These are phyloP conservation scores for Epizoanthus rinbou DNA, from an alignment of 92 coral and sea anemone species.

Conservation along the genomic window DNA sequence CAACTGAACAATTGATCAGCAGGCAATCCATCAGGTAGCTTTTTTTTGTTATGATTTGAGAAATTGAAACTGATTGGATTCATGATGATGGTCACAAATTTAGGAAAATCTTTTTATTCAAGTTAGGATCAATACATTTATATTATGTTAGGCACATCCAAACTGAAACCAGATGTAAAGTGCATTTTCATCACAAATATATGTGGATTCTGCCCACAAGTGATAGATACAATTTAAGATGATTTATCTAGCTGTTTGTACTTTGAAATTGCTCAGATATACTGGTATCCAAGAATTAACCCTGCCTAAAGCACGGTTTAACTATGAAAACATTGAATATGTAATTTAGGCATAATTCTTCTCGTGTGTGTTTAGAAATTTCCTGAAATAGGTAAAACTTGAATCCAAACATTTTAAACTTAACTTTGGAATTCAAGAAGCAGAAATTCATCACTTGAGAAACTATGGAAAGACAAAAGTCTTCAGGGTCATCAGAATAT, in stretches of 20 bases:
- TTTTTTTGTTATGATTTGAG: slow-evolving; percentile 23
- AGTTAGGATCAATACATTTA: slow-evolving; percentile 16
- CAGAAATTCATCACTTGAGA: slow-evolving; percentile 2
- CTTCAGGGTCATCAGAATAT: slow-evolving; percentile 21
- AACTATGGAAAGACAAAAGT: slow-evolving; percentile 18
- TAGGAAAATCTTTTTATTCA: background rate
- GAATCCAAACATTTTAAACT: slow-evolving; percentile 23
- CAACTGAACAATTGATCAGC: slow-evolving; percentile 18
- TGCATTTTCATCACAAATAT: slow-evolving; percentile 26
- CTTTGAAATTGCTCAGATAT: slow-evolving; percentile 26
- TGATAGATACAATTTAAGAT: slow-evolving; percentile 19
- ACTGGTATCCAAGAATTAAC: too few species aligned
- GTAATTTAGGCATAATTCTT: slow-evolving; percentile 23
- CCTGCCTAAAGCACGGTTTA: slow-evolving; percentile 26
- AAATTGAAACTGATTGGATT: slow-evolving; percentile 26
- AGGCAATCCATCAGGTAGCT: slow-evolving; percentile 32
- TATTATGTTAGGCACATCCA: slow-evolving; percentile 19
- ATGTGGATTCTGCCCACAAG: slow-evolving; percentile 28
- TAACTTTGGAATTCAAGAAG: slow-evolving; percentile 30
- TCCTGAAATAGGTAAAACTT: slow-evolving; percentile 28
- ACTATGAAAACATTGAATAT: slow-evolving; percentile 26
- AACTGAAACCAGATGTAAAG: slow-evolving; percentile 17
- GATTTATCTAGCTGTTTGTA: slow-evolving; percentile 21
- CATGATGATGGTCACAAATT: slow-evolving; percentile 12
- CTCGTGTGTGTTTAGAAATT: slow-evolving; percentile 8